phyloP scores from a whole-genome alignment of 2,113 vertebrate genomes.

The Galeopterus variegatus region DNA sequence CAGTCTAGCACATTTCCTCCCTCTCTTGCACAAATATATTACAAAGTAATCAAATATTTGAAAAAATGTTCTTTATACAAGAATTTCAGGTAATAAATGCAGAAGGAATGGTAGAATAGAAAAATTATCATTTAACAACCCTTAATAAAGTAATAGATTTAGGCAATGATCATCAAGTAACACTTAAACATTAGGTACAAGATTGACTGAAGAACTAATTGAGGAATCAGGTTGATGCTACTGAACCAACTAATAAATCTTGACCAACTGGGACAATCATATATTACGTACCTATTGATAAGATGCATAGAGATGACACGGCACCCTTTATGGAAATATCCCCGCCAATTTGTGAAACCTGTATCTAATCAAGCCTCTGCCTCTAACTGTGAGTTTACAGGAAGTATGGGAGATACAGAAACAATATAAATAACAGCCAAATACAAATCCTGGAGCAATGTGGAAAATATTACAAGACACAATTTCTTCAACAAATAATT shows the following conservation, averaged over 20 bases:
- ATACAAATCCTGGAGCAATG: not conserved
- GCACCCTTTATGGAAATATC: not conserved
- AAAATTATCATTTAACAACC: not conserved
- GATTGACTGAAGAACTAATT: not conserved
- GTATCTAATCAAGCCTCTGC: not conserved
- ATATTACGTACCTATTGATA: not conserved
- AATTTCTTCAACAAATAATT: not conserved
- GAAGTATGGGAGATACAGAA: not conserved
- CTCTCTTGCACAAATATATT: slow-evolving; percentile 8
- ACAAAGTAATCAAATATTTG: not conserved
- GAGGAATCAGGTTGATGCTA: not conserved
- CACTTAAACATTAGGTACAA: not conserved
- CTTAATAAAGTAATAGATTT: slow-evolving; percentile 13
- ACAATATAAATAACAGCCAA: not conserved
- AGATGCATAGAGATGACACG: not conserved
- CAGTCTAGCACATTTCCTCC: not conserved
- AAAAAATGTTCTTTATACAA: not conserved
- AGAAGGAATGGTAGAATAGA: not conserved
- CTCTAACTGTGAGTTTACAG: not conserved
- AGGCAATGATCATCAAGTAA: not conserved
- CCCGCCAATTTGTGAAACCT: not conserved
- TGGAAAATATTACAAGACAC: not conserved
- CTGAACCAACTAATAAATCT: not conserved
- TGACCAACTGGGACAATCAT: not conserved
- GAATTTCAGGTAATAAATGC: not conserved